Conservation (phyloP, 1,140 invertebrate genomes). For the Penaeus indicus region DNA sequence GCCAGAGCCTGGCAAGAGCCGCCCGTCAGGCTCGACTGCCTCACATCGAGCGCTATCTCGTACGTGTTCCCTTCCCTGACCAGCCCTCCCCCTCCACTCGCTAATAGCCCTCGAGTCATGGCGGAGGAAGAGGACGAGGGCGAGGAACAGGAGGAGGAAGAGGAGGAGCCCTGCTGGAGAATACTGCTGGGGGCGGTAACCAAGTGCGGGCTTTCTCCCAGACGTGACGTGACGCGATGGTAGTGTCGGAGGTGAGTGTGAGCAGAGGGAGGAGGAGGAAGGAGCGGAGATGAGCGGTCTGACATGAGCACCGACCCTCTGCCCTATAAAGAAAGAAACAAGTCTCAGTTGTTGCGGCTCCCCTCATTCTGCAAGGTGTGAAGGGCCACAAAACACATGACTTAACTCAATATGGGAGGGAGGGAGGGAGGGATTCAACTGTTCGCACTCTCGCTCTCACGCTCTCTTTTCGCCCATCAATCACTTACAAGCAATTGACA, state of each 20-base stretch:
- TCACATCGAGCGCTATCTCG: constrained; percentile 37
- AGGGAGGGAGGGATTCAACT: too few relatives aligned
- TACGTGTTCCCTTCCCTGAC: constrained; percentile 28
- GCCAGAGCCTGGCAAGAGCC: constrained; percentile 33
- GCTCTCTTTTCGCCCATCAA: too few relatives aligned
- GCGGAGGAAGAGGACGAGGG: too few relatives aligned
- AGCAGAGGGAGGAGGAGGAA: constrained; percentile 60
- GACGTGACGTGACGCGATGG: constrained; percentile 50
- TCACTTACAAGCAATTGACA: too few relatives aligned
- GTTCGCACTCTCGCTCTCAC: too few relatives aligned
- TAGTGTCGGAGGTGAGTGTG: constrained; percentile 54
- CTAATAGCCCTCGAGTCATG: constrained; percentile 6
- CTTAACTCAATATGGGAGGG: too few relatives aligned
- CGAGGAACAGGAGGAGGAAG: too few relatives aligned
- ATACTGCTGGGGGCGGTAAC: constrained; percentile 32
- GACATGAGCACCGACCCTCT: constrained; percentile 58
- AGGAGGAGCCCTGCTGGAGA: constrained; percentile 32
- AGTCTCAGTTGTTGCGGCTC: constrained; percentile 57
- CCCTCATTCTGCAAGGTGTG: neutral
- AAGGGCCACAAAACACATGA: neutral
- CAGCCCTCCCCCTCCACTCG: constrained; percentile 29
- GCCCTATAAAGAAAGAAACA: constrained; percentile 63
- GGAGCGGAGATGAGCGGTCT: constrained; percentile 55
- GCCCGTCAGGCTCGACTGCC: neutral
- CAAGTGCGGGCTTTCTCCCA: constrained; percentile 46